Evolutionary conservation across 1,140 invertebrate species (phyloP).

Genomic region (Thalassaphorura encarpata): DNA sequence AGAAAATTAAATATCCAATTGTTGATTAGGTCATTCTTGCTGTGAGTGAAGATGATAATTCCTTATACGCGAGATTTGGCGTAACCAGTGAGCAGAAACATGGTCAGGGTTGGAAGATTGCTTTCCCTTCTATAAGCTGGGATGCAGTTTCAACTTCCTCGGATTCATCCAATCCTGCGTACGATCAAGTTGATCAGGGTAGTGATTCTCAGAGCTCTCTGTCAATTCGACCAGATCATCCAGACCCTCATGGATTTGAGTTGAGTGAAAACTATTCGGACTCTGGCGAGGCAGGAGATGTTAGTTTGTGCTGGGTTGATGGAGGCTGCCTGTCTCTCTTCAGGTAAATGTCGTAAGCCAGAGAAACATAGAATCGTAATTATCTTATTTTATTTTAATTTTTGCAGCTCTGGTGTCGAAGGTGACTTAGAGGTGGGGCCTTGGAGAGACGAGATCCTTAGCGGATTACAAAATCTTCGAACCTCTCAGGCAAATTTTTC

Average conservation of each 20-base stretch:
- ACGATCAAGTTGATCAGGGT: conserved; percentile 6
- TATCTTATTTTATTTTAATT: neutral
- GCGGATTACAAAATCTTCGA: conserved; percentile 15
- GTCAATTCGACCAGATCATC: conserved; percentile 25
- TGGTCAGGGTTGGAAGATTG: conserved; percentile 28
- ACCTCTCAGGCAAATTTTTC: conserved; percentile 11
- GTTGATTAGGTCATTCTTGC: conserved; percentile 20
- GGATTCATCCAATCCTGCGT: neutral
- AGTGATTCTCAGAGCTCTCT: conserved; percentile 5
- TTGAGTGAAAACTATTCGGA: no score
- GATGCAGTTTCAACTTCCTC: conserved; percentile 16
- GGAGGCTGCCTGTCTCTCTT: conserved; percentile 15
- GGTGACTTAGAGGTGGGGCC: conserved; percentile 28
- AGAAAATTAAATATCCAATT: neutral
- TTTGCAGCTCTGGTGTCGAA: conserved; percentile 2
- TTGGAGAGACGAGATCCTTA: conserved; percentile 29
- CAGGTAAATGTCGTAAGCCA: conserved; percentile 4
- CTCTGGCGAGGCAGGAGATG: neutral
- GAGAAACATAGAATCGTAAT: no score
- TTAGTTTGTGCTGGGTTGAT: conserved; percentile 27
- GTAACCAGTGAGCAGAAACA: conserved; percentile 24
- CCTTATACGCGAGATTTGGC: conserved; percentile 12
- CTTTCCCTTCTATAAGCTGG: conserved; percentile 14
- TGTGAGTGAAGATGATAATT: conserved; percentile 17
- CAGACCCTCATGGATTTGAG: conserved; percentile 2